phyloP scores from a whole-genome alignment of 2,797 vertebrate species.

The Phrynocephalus forsythii region DNA sequence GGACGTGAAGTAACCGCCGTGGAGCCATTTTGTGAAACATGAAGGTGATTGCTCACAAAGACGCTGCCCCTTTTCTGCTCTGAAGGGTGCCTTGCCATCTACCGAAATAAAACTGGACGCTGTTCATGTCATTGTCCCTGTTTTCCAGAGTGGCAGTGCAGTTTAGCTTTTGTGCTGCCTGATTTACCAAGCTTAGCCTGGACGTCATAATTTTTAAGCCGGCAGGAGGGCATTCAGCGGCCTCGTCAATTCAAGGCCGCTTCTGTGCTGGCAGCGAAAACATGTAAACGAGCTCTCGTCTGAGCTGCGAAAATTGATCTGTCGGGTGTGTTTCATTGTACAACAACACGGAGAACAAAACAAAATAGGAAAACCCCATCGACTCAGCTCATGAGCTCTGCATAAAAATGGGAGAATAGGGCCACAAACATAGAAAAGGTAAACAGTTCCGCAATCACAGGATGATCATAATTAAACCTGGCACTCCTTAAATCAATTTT shows the following conservation, averaged over 20 bases:
- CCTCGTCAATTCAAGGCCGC: background rate
- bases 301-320: background rate
- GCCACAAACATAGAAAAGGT: background rate
- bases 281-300: background rate
- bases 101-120: background rate
- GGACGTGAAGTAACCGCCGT: no score
- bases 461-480: background rate
- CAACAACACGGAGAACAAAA: background rate
- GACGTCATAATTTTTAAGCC: background rate
- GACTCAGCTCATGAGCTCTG: background rate
- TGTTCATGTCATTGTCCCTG: background rate
- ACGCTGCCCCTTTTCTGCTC: background rate
- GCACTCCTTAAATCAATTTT: background rate
- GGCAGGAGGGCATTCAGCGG: background rate
- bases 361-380: background rate
- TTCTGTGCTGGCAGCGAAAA: background rate
- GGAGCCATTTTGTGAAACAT: background rate
- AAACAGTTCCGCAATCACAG: background rate
- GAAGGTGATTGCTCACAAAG: background rate
- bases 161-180: conserved; percentile 5
- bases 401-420: background rate
- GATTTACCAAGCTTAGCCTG: background rate
- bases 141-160: conserved; percentile 29
- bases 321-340: background rate
- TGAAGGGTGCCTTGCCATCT: background rate